These are phyloP conservation scores for Campoletis raptor DNA, from an alignment of 2,888 invertebrate species.

Conservation along the genomic window DNA sequence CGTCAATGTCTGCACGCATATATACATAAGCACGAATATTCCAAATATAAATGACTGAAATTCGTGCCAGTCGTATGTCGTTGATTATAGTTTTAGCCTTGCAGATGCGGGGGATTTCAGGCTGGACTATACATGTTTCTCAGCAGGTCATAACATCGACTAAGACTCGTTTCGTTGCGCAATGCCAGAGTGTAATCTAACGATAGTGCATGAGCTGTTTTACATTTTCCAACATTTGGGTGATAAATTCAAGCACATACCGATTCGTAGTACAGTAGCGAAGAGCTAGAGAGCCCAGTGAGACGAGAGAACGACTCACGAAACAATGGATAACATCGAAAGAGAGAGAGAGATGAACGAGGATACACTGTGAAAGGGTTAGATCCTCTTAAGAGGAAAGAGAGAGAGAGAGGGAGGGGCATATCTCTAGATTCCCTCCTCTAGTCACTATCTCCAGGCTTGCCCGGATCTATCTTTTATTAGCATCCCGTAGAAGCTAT, in stretches of 20 bases:
- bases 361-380: conserved; percentile 53
- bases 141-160: conserved; percentile 45
- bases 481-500: conserved; percentile 83
- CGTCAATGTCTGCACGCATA: conserved; percentile 12
- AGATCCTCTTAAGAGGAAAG: conserved; percentile 35
- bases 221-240: conserved; percentile 67
- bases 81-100: conserved; percentile 5
- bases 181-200: conserved; percentile 27
- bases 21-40: conserved; percentile 12
- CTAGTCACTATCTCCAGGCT: conserved; percentile 76
- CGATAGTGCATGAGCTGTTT: conserved; percentile 52
- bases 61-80: neutral
- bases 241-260: conserved; percentile 68
- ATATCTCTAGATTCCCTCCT: conserved; percentile 61
- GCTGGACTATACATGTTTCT: conserved; percentile 27
- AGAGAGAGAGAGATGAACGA: conserved; percentile 52
- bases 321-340: conserved; percentile 76
- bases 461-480: conserved; percentile 82
- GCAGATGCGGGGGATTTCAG: neutral
- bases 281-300: conserved; percentile 45
- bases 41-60: conserved; percentile 20
- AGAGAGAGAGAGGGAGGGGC: conserved; percentile 54
- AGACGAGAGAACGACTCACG: conserved; percentile 73
- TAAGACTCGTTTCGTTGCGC: conserved; percentile 45
- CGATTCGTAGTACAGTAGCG: conserved; percentile 46